These are phyloP conservation scores for Brachionus sp. DNA, from an alignment of 1,140 invertebrate species.

Conservation along the genomic window DNA sequence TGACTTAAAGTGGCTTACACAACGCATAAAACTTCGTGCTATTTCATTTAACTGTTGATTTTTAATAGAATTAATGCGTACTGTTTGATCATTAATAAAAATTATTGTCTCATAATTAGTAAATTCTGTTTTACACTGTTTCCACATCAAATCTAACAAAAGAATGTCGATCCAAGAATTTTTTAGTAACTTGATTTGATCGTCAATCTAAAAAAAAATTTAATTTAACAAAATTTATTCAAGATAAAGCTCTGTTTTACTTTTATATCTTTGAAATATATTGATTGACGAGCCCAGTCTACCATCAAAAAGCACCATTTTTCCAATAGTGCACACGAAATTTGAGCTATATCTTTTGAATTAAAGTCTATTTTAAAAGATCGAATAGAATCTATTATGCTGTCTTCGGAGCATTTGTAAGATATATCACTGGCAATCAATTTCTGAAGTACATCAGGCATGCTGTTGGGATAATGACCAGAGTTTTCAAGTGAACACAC, in stretches of 20 bases:
- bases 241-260: neutral
- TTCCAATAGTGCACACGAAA: constrained; percentile 20
- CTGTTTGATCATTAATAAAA: constrained; percentile 36
- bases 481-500: neutral
- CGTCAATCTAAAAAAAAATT: constrained; percentile 24
- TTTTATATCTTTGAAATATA: constrained; percentile 45
- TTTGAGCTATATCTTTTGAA: neutral
- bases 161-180: constrained; percentile 45
- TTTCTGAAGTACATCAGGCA: constrained; percentile 15
- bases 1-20: constrained; percentile 26
- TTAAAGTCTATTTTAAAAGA: constrained; percentile 30
- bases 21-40: neutral
- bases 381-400: constrained; percentile 7
- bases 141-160: constrained; percentile 46
- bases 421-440: constrained; percentile 21
- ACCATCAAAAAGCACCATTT: constrained; percentile 46
- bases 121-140: constrained; percentile 21
- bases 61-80: constrained; percentile 15
- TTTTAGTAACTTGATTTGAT: constrained; percentile 46
- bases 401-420: constrained; percentile 25
- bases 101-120: neutral
- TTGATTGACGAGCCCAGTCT: constrained; percentile 45
- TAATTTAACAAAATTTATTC: neutral
- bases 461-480: neutral
- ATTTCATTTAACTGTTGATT: constrained; percentile 19